Conservation (phyloP, 2,888 invertebrate genomes). For the Torymus texanus region DNA sequence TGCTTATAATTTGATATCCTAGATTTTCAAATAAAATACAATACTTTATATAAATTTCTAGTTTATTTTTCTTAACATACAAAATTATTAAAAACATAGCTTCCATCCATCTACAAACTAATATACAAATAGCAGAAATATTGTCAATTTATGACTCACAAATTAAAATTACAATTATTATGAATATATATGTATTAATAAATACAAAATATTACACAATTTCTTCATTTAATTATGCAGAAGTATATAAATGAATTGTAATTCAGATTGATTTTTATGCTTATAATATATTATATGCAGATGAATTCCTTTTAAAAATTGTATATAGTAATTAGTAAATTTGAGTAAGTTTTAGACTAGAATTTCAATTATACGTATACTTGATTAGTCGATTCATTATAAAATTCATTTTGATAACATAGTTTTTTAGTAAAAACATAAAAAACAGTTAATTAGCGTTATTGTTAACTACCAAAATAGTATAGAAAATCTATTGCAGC, state of each 20-base stretch:
- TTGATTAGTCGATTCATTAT: not conserved
- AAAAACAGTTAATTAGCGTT: constrained; percentile 2
- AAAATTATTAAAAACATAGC: constrained; percentile 30
- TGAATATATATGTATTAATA: too few relatives aligned
- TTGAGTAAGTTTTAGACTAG: constrained; percentile 39
- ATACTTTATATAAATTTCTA: not conserved
- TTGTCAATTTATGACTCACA: not conserved
- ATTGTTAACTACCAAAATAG: not conserved
- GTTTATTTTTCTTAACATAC: constrained; percentile 18
- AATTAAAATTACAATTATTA: too few relatives aligned
- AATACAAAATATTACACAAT: too few relatives aligned
- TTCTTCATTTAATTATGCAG: too few relatives aligned
- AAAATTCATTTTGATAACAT: constrained; percentile 3
- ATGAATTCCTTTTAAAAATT: not conserved
- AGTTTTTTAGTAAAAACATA: not conserved
- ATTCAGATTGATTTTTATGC: too few relatives aligned
- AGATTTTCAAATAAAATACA: not conserved
- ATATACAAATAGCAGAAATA: not conserved
- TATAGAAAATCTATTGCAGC: too few relatives aligned
- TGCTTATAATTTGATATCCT: too few relatives aligned
- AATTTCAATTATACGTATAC: constrained; percentile 9
- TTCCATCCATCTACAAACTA: constrained; percentile 13
- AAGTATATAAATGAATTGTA: too few relatives aligned
- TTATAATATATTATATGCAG: not conserved
- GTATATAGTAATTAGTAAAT: constrained; percentile 4